Conservation (phyloP, 2,797 vertebrate species). For the Neoniphon sammara region DNA sequence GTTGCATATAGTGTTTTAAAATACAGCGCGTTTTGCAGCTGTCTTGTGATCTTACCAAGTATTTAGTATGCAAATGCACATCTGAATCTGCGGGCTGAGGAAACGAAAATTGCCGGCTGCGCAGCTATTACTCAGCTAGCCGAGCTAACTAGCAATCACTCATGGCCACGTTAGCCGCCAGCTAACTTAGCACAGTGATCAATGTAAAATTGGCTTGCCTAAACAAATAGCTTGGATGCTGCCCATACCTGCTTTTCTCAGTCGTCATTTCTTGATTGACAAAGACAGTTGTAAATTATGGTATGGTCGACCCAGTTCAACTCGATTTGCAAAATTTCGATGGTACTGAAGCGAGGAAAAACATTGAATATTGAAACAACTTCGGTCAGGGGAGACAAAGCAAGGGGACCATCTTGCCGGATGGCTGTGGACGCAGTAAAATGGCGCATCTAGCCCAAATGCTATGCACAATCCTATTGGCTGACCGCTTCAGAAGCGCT, state of each 20-base stretch:
- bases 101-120: slow-evolving; percentile 68
- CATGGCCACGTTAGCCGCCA: slow-evolving; percentile 64
- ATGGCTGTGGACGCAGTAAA: slow-evolving; percentile 86
- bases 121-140: slow-evolving; percentile 61
- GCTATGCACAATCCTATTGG: slow-evolving; percentile 72
- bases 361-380: slow-evolving; percentile 62
- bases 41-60: not conserved
- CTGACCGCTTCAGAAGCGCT: slow-evolving; percentile 22
- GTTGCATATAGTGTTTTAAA: not conserved
- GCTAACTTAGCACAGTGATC: slow-evolving; percentile 54
- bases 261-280: slow-evolving; percentile 83
- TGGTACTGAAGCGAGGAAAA: slow-evolving; percentile 40
- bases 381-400: slow-evolving; percentile 85
- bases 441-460: slow-evolving; percentile 84
- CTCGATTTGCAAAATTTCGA: slow-evolving; percentile 17
- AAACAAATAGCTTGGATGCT: slow-evolving; percentile 59
- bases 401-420: slow-evolving; percentile 88
- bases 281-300: slow-evolving; percentile 26
- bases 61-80: fast-evolving
- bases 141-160: slow-evolving; percentile 43
- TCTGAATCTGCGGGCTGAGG: not conserved
- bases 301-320: not conserved
- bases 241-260: slow-evolving; percentile 84
- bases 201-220: slow-evolving; percentile 56
- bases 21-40: not conserved